phyloP scores from a whole-genome alignment of 2,797 vertebrate genomes.

The Lophius americanus region DNA sequence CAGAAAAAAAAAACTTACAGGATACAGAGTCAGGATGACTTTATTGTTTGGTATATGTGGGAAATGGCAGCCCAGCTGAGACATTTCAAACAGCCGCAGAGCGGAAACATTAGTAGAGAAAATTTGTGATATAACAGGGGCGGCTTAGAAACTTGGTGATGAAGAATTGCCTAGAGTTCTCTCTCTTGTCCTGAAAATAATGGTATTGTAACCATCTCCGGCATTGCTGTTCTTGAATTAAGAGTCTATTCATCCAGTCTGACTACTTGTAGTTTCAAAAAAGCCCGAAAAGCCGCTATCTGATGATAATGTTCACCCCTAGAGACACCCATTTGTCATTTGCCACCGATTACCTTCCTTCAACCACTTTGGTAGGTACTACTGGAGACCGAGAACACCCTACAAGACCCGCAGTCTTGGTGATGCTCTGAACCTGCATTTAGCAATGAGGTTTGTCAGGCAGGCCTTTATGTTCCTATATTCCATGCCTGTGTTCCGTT shows the following conservation, averaged over 20 bases:
- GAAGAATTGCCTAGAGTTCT: slow-evolving; percentile 7
- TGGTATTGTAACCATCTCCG: slow-evolving; percentile 29
- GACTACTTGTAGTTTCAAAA: slow-evolving; percentile 19
- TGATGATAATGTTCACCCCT: slow-evolving; percentile 28
- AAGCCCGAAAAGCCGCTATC: slow-evolving; percentile 32
- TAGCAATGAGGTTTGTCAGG: no score
- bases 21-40: neutral
- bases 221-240: slow-evolving; percentile 30
- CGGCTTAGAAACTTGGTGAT: slow-evolving; percentile 20
- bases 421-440: no score
- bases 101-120: no score
- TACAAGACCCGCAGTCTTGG: no score
- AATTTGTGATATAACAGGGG: neutral
- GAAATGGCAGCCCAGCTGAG: slow-evolving; percentile 3
- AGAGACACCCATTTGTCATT: neutral
- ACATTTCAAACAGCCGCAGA: slow-evolving; percentile 12
- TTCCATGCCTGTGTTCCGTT: no score
- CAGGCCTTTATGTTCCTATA: no score
- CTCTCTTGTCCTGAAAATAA: slow-evolving; percentile 50
- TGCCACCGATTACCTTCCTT: no score
- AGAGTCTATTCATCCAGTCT: slow-evolving; percentile 35
- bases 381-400: no score
- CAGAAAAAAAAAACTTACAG: slow-evolving; percentile 18
- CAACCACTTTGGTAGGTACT: no score
- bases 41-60: neutral